Evolutionary conservation across 2,113 vertebrate genomes (phyloP), one percentile per base, ranked within the genome.

Genomic region (Saguinus imperator): DNA sequence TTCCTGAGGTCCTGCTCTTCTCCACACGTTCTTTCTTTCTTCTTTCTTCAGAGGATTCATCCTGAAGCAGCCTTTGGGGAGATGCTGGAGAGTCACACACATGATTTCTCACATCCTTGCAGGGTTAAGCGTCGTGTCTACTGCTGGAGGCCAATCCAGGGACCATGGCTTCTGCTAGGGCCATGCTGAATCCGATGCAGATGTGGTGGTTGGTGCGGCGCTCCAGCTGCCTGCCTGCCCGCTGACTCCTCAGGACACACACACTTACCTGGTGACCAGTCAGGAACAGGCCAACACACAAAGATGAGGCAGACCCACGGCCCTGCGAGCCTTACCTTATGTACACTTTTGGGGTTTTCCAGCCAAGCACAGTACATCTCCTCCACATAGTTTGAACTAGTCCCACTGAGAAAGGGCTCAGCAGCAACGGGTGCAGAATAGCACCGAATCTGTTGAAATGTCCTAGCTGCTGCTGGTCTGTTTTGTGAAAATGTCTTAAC

Each of bases 331-430:
- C 82, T 99, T 99, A 99, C 99, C 99, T 99, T 99, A 98, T 99
- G 99, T 66, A 99, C 99, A 96, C 99, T 99, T 98, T 98, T 99
- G 94, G 99, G 99, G 91, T 99, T 99, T 98, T 99, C 99, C 98
- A 99, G 98, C 99, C 99, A 99, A 1, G 99, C 99, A 91, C 98
- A 99, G 98, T 99, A 99, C 99, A 99, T 99, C 98, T 99, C 99
- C 98, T 99, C 99, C 98, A 99, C 98, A 96, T 99, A 99, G 98
- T 99, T 99, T 4, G 99, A 99, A 98, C 99, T 99, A 98, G 99
- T 99, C 97, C 99, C 99, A 40, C 99, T 99, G 37, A 99, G 98
- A 97, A 99, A 99, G 0, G 99, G 99, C 94, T 99, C 99, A 1
- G 99, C 98, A 91, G 99, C 98, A 93, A 99, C 99, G 0, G 99